phyloP scores from a whole-genome alignment of 2,888 invertebrate genomes.

The Kuschelorhynchus macadamiae region DNA sequence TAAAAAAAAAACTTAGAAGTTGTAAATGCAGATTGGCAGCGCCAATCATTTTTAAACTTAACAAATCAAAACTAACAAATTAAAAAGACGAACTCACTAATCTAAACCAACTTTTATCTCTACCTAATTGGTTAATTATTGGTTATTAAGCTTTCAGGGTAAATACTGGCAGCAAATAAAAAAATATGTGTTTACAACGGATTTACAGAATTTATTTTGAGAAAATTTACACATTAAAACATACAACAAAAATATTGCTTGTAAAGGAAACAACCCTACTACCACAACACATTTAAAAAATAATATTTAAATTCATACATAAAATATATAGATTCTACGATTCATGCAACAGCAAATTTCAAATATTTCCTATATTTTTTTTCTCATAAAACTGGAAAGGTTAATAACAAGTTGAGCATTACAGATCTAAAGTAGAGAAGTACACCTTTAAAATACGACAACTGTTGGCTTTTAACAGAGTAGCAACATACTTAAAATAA shows the following conservation, averaged over 20 bases:
- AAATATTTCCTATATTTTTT: slow-evolving; percentile 19
- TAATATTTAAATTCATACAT: slow-evolving; percentile 24
- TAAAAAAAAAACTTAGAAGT: too few relatives aligned
- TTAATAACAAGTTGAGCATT: slow-evolving; percentile 57
- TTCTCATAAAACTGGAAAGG: slow-evolving; percentile 36
- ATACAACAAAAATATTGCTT: slow-evolving; percentile 52
- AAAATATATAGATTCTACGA: slow-evolving; percentile 31
- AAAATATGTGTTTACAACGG: slow-evolving; percentile 24
- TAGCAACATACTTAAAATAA: background rate
- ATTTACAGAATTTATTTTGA: slow-evolving; percentile 46
- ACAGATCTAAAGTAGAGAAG: slow-evolving; percentile 51
- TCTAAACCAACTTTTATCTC: too few relatives aligned
- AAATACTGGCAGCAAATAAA: slow-evolving; percentile 14
- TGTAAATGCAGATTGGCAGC: too few relatives aligned
- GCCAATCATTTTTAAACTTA: too few relatives aligned
- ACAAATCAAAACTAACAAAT: too few relatives aligned
- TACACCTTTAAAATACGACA: slow-evolving; percentile 21
- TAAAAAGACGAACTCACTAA: too few relatives aligned
- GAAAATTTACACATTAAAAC: slow-evolving; percentile 45
- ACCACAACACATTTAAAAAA: slow-evolving; percentile 55
- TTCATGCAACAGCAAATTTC: slow-evolving; percentile 28
- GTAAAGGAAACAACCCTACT: slow-evolving; percentile 57
- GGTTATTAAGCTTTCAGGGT: slow-evolving; percentile 16
- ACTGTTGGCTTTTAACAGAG: slow-evolving; percentile 3
- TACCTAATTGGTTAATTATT: slow-evolving; percentile 8